Evolutionary conservation across 2,888 invertebrate genomes (phyloP).

Genomic region (Cosmia pyralina): DNA sequence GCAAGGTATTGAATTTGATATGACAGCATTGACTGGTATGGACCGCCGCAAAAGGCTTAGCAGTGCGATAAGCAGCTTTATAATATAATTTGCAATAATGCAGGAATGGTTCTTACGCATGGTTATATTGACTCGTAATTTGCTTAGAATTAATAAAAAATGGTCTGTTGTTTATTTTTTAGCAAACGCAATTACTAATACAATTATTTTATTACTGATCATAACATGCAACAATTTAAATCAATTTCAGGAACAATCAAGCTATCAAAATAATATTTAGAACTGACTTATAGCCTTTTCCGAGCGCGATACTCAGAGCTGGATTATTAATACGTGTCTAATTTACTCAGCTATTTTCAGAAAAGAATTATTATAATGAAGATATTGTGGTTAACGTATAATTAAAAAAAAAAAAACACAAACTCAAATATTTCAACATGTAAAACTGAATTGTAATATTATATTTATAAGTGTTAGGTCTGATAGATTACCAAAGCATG

Average conservation of each 20-base stretch:
- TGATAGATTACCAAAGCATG: too few relatives aligned
- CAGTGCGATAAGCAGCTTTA: conserved; percentile 9
- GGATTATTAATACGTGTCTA: background rate
- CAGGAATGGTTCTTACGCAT: background rate
- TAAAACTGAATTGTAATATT: background rate
- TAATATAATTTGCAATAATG: conserved; percentile 10
- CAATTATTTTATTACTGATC: too few relatives aligned
- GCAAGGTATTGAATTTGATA: conserved; percentile 89
- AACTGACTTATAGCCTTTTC: background rate
- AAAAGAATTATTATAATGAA: background rate
- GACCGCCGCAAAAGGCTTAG: conserved; percentile 28
- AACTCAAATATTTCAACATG: background rate
- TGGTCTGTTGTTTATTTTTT: background rate
- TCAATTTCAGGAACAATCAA: background rate
- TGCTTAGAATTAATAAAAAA: conserved; percentile 9
- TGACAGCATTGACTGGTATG: conserved; percentile 2
- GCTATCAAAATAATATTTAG: background rate
- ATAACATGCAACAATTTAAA: background rate
- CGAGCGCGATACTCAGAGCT: background rate
- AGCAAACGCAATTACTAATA: background rate
- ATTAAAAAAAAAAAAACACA: too few relatives aligned
- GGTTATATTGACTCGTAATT: background rate
- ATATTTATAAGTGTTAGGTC: too few relatives aligned
- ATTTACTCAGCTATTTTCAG: background rate
- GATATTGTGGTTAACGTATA: background rate